These are phyloP conservation scores for Lynx canadensis DNA, from an alignment of 2,113 vertebrate genomes.

Conservation along the genomic window DNA sequence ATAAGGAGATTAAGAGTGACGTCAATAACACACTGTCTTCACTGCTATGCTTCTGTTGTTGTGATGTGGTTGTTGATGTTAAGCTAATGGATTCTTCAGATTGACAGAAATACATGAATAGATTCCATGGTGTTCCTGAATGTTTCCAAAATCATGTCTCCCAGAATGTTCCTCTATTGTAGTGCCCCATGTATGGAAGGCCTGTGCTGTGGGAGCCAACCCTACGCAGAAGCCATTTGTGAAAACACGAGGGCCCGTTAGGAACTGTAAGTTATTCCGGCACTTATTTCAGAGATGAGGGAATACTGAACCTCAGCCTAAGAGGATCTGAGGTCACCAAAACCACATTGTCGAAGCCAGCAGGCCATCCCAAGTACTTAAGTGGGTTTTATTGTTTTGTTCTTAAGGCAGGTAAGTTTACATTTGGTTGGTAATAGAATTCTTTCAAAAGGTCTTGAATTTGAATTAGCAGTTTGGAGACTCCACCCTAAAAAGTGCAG, in stretches of 20 bases:
- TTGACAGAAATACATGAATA: background rate
- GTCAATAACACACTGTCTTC: background rate
- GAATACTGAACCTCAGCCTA: background rate
- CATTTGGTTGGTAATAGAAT: constrained; percentile 46
- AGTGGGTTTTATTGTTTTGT: constrained; percentile 46
- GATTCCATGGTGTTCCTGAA: background rate
- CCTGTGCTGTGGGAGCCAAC: background rate
- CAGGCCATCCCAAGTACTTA: background rate
- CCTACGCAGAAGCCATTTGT: background rate
- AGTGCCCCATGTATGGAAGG: background rate
- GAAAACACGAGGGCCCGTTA: background rate
- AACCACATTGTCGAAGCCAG: constrained; percentile 12
- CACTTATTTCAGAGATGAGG: background rate
- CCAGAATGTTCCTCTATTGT: background rate
- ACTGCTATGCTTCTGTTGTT: background rate
- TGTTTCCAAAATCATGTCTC: background rate
- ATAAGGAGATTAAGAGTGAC: background rate
- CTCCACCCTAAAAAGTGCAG: background rate
- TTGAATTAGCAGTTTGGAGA: constrained; percentile 15
- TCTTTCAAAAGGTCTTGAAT: background rate
- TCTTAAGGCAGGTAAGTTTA: constrained; percentile 51
- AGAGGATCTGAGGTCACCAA: constrained; percentile 22
- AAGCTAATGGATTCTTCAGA: background rate
- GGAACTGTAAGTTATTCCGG: background rate
- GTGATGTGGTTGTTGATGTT: background rate